Conservation (phyloP, 2,113 vertebrate species). For the Micronycteris hirsuta region DNA sequence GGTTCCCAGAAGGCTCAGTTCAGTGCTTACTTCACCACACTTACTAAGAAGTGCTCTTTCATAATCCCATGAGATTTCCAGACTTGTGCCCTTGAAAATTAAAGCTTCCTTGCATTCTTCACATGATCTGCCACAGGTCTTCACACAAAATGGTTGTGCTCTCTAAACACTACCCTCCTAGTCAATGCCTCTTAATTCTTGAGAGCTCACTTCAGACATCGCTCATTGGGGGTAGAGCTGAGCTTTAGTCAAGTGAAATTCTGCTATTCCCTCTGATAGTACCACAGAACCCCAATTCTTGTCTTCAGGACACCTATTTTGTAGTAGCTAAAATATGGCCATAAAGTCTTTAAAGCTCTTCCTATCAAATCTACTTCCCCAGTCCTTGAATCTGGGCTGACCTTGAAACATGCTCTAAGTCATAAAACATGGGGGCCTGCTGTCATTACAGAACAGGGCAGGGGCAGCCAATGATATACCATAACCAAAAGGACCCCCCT, state of each 20-base stretch:
- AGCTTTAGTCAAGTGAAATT: background rate
- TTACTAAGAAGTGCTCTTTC: background rate
- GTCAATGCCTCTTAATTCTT: background rate
- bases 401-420: background rate
- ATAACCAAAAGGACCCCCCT: too few species aligned
- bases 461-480: too few species aligned
- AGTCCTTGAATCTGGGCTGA: background rate
- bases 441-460: too few species aligned
- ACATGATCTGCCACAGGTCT: background rate
- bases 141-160: background rate
- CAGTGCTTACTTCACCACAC: background rate
- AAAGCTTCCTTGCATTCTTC: background rate
- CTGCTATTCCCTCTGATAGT: background rate
- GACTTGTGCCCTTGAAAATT: background rate
- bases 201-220: too few species aligned
- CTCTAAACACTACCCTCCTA: background rate
- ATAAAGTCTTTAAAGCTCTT: background rate
- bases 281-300: background rate
- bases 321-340: background rate
- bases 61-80: background rate
- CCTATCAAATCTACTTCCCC: background rate
- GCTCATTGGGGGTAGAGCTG: background rate
- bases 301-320: background rate
- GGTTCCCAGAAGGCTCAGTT: background rate
- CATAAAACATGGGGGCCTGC: background rate